Evolutionary conservation across 2,888 invertebrate species (phyloP).

Genomic region (Acanthosepion pharaonis): DNA sequence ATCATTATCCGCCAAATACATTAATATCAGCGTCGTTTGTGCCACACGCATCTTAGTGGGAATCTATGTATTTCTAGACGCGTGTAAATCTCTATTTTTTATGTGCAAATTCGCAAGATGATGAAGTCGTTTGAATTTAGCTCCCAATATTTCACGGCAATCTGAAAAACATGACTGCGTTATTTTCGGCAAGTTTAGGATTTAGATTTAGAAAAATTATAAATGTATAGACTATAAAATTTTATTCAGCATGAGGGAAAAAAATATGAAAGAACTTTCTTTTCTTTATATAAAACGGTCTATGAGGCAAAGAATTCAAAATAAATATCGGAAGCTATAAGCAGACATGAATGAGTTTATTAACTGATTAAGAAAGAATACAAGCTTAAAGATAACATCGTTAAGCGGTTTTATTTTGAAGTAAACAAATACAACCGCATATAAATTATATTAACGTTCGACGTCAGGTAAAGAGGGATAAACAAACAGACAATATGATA

Average conservation of each 20-base stretch:
- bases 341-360: neutral
- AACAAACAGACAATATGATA: neutral
- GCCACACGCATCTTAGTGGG: neutral
- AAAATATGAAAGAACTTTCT: too few species aligned
- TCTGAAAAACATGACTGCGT: neutral
- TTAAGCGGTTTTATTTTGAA: neutral
- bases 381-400: neutral
- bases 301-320: neutral
- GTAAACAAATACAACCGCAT: neutral
- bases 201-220: neutral
- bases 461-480: neutral
- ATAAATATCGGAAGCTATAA: neutral
- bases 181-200: neutral
- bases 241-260: neutral
- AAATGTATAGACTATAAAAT: neutral
- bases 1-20: neutral
- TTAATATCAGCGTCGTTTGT: neutral
- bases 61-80: neutral
- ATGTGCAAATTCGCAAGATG: neutral
- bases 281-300: neutral
- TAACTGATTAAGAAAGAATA: neutral
- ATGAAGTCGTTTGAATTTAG: constrained; percentile 2
- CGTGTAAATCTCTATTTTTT: neutral
- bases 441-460: neutral
- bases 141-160: constrained; percentile 1